phyloP scores from a whole-genome alignment of 2,888 invertebrate species.

The Griposia aprilina region DNA sequence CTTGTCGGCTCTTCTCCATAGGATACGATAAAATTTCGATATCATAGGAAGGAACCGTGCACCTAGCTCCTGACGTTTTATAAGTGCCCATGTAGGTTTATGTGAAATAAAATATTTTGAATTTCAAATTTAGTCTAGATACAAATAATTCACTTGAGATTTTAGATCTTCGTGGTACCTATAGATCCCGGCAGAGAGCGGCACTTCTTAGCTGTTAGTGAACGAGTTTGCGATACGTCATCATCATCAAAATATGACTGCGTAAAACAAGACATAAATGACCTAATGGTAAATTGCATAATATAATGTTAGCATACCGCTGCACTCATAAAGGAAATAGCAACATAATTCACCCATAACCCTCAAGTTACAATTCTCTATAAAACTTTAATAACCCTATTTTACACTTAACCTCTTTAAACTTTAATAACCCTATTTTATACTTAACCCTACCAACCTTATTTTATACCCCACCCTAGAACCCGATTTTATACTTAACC shows the following conservation, averaged over 20 bases:
- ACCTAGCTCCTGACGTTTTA: too few relatives aligned
- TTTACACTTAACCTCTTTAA: not conserved
- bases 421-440: not conserved
- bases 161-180: not conserved
- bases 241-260: not conserved
- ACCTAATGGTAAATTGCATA: not conserved
- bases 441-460: not conserved
- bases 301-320: not conserved
- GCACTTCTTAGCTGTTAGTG: not conserved
- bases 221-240: not conserved
- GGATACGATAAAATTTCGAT: not conserved
- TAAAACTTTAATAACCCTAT: not conserved
- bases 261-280: not conserved
- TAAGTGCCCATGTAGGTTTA: not conserved
- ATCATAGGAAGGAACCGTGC: not conserved
- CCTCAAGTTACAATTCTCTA: not conserved
- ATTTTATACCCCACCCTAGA: not conserved
- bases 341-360: not conserved
- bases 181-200: not conserved
- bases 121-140: too few relatives aligned
- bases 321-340: not conserved
- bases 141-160: not conserved
- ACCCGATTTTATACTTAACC: not conserved
- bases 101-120: too few relatives aligned
- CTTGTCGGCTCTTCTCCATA: not conserved